Evolutionary conservation across 2,797 vertebrate genomes (phyloP).

Genomic region (Galagoides demidoff): DNA sequence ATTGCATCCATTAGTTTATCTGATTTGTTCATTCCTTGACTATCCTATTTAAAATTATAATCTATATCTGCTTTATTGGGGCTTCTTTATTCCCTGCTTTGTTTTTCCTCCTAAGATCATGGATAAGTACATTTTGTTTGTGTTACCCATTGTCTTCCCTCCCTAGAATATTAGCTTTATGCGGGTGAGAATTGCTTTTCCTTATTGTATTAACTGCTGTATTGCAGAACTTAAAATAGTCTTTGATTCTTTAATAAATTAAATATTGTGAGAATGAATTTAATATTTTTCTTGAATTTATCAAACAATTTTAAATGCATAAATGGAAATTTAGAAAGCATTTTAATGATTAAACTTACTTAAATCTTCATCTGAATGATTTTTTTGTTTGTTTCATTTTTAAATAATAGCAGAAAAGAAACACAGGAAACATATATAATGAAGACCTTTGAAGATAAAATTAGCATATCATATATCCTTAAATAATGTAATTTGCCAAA

Average conservation of each 20-base stretch:
- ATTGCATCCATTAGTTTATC: background rate
- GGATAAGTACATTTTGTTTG: background rate
- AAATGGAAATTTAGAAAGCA: background rate
- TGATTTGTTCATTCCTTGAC: slow-evolving; percentile 12
- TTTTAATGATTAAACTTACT: slow-evolving; percentile 8
- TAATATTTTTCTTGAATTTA: slow-evolving; percentile 1
- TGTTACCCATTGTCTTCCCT: background rate
- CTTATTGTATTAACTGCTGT: background rate
- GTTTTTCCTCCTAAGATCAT: background rate
- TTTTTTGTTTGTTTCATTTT: background rate
- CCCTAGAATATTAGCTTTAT: background rate
- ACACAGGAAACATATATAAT: background rate
- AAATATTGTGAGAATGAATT: background rate
- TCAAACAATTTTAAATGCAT: slow-evolving; percentile 20
- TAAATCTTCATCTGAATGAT: slow-evolving; percentile 35
- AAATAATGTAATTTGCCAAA: background rate
- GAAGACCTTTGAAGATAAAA: background rate
- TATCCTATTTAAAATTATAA: slow-evolving; percentile 14
- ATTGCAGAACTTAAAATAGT: background rate
- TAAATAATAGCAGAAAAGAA: background rate
- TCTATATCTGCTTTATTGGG: background rate
- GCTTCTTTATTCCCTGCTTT: background rate
- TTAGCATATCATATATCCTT: background rate
- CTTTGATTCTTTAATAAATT: background rate
- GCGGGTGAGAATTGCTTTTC: background rate